These are phyloP conservation scores for Sapayoa aenigma DNA, from an alignment of 2,113 vertebrate species.

Conservation along the genomic window DNA sequence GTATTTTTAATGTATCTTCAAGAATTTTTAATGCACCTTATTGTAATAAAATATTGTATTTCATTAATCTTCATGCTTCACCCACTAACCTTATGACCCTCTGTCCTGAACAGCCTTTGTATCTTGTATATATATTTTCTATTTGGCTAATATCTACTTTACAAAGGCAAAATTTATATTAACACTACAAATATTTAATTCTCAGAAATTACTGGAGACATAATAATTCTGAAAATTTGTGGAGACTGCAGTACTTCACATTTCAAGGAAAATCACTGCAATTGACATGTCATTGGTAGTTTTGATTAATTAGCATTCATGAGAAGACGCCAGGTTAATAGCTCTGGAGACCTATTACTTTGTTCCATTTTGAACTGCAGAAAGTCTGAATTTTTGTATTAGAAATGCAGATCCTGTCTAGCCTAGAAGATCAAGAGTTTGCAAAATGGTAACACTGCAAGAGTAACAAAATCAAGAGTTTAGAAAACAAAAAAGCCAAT, in stretches of 20 bases:
- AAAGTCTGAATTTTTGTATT: neutral
- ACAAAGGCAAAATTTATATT: neutral
- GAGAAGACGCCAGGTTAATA: neutral
- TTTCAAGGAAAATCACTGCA: neutral
- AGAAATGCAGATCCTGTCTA: neutral
- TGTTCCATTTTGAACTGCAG: neutral
- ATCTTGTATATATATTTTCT: neutral
- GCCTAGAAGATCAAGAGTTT: neutral
- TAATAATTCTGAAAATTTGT: neutral
- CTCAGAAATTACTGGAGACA: fast-evolving
- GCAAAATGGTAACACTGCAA: neutral
- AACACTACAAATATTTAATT: neutral
- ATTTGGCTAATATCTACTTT: neutral
- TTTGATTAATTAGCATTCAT: neutral
- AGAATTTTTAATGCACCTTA: neutral
- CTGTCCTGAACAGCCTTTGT: neutral
- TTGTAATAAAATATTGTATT: neutral
- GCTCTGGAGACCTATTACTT: neutral
- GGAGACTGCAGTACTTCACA: neutral
- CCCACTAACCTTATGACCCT: neutral
- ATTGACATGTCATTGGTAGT: neutral
- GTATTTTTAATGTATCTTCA: neutral
- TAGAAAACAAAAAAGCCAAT: neutral
- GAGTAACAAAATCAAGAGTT: neutral
- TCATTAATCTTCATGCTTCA: neutral